Percentiles rank a stretch among this genome's conserved stretches.
phyloP scores from a whole-genome alignment of 2,113 vertebrate genomes.

The Heterochromis multidens region DNA sequence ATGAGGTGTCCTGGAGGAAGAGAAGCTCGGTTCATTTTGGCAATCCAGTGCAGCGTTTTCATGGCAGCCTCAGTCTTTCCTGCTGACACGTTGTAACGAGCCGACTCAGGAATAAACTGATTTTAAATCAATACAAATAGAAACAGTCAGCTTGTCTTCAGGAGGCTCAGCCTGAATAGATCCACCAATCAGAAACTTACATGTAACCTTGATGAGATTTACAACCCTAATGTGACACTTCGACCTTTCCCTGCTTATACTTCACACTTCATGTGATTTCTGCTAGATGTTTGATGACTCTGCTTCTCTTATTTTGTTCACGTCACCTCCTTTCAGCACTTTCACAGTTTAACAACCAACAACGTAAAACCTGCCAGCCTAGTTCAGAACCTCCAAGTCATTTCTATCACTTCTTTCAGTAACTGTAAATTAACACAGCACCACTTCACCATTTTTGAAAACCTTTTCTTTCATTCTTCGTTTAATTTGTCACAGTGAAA shows the following conservation, averaged over 20 bases:
- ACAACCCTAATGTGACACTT: neutral
- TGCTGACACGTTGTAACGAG: conserved; percentile 83
- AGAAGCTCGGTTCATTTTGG: conserved; percentile 75
- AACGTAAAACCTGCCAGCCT: neutral
- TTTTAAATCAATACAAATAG: neutral
- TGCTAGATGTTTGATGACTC: neutral
- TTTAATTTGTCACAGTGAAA: neutral
- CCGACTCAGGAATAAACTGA: conserved; percentile 94
- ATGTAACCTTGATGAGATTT: neutral
- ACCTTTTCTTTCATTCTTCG: neutral
- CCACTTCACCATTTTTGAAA: neutral
- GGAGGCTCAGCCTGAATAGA: neutral
- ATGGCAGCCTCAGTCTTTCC: conserved; percentile 79
- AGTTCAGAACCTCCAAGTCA: neutral
- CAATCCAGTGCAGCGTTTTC: conserved; percentile 80
- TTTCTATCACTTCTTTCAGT: neutral
- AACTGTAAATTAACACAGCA: neutral
- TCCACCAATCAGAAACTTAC: neutral
- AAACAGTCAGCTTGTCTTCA: neutral
- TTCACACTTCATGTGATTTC: neutral
- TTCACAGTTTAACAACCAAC: neutral
- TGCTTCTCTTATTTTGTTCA: neutral
- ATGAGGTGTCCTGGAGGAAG: conserved; percentile 82
- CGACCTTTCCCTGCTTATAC: neutral
- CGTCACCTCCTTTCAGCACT: neutral